phyloP scores from a whole-genome alignment of 2,888 invertebrate species.

The Drosophila kambysellisi region DNA sequence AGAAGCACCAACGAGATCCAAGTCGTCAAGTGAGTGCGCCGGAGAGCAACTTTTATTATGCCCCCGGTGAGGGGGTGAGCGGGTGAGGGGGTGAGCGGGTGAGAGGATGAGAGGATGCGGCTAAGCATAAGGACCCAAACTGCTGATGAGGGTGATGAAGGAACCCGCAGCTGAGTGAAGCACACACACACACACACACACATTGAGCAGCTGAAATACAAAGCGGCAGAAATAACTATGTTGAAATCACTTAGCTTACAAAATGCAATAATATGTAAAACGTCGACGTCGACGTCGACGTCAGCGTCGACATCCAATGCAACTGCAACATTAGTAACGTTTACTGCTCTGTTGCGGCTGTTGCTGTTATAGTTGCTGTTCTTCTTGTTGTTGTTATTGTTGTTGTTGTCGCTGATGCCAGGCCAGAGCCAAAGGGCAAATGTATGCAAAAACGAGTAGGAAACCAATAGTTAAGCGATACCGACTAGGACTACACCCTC shows the following conservation, averaged over 20 bases:
- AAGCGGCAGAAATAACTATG: slow-evolving; percentile 62
- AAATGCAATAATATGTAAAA: slow-evolving; percentile 64
- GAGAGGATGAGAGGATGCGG: slow-evolving; percentile 22
- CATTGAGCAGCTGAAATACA: slow-evolving; percentile 43
- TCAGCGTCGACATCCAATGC: slow-evolving; percentile 25
- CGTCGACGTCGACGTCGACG: slow-evolving; percentile 23
- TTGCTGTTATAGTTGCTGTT: slow-evolving; percentile 28
- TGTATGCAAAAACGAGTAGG: slow-evolving; percentile 27
- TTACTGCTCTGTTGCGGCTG: slow-evolving; percentile 57
- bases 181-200: neutral
- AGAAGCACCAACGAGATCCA: slow-evolving; percentile 16
- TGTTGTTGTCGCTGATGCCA: slow-evolving; percentile 22
- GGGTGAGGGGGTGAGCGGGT: slow-evolving; percentile 19
- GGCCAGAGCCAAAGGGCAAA: slow-evolving; percentile 55
- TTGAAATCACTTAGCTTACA: slow-evolving; percentile 71
- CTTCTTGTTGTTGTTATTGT: slow-evolving; percentile 12
- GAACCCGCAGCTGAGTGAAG: slow-evolving; percentile 4
- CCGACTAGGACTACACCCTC: slow-evolving; percentile 16
- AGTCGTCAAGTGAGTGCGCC: slow-evolving; percentile 31
- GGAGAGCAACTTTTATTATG: slow-evolving; percentile 47
- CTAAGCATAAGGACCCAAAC: slow-evolving; percentile 36
- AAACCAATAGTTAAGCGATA: too few relatives aligned
- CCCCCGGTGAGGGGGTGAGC: slow-evolving; percentile 4
- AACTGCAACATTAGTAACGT: slow-evolving; percentile 66
- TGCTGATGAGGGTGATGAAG: slow-evolving; percentile 20